Percentiles rank a stretch among this genome's conserved stretches.
phyloP scores from a whole-genome alignment of 2,888 invertebrate species.

The Epirrhoe alternata region DNA sequence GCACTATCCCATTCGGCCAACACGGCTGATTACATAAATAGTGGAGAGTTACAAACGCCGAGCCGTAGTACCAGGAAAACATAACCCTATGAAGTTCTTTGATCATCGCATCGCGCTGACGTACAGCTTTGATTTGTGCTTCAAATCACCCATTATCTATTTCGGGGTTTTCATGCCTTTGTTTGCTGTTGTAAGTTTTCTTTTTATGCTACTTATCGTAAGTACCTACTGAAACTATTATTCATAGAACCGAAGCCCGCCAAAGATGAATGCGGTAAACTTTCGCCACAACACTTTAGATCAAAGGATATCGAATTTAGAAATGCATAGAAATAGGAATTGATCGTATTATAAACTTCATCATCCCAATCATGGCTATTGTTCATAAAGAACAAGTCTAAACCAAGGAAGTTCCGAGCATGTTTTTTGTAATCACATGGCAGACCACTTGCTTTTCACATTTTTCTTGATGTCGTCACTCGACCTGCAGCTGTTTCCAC shows the following conservation, averaged over 20 bases:
- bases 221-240: neutral
- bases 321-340: no score
- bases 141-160: conserved; percentile 35
- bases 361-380: no score
- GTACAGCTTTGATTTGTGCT: conserved; percentile 35
- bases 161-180: conserved; percentile 34
- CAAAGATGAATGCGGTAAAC: neutral
- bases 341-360: no score
- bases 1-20: neutral
- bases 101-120: conserved; percentile 38
- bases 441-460: neutral
- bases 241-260: neutral
- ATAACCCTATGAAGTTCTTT: conserved; percentile 43
- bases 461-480: neutral
- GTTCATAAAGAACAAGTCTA: no score
- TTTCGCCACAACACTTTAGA: neutral
- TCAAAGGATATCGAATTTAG: neutral
- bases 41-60: conserved; percentile 29
- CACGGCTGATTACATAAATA: neutral
- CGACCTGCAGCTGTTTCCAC: conserved; percentile 11
- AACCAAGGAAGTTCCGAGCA: neutral
- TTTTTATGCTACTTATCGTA: conserved; percentile 9
- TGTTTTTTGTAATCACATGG: neutral
- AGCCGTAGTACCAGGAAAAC: conserved; percentile 48
- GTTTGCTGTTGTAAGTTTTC: conserved; percentile 16